Evolutionary conservation across 2,113 vertebrate species (phyloP), one percentile per base, ranked within the genome.

Genomic region (Amphiprion ocellaris): DNA sequence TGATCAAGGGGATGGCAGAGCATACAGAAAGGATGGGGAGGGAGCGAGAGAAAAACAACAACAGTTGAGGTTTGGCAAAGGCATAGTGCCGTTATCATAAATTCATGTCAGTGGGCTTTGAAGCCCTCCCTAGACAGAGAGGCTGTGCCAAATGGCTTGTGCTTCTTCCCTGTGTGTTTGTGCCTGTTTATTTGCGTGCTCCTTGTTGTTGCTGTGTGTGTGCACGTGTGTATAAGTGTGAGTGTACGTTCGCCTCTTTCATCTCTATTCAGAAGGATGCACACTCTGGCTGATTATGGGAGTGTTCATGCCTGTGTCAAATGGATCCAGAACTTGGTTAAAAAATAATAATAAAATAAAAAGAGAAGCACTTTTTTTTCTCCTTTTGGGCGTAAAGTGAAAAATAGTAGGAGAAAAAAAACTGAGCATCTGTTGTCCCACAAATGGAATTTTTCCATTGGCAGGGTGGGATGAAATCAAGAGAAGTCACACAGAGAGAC

Each of bases 81-180:
- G 88, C 88, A 85, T 74, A 79, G 82, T 75, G 78, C 86, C 85
- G 92, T 91, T 92, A 94, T 95, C 93, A 94, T 93, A 93, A 94
- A 95, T 94, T 93, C 92, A 94, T 94, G 93, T 94, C 94, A 95
- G 87, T 87, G 92, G 91, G 93, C 94, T 95, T 95, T 95, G 94
- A 95, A 95, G 94, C 92, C 88, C 82, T 94, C 94, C 93, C 92
- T 85, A 92, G 90, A 92, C 91, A 92, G 79, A 78, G 78, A 78
- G 74, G 58, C 86, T 58, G 84, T 90, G 89, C 93, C 94, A 95
- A 94, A 94, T 88, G 91, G 85, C 87, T 92, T 85, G 83, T 87
- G 89, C 87, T 87, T 89, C 85, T 85, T 91, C 78, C 86, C 71
- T 72, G 64, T 89, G 85, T 88, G 82, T 92, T 79, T 91, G 80